Percentiles rank a stretch among this genome's conserved stretches.
Evolutionary conservation across 2,888 invertebrate species (phyloP).

Genomic region (Saturnia japonica): DNA sequence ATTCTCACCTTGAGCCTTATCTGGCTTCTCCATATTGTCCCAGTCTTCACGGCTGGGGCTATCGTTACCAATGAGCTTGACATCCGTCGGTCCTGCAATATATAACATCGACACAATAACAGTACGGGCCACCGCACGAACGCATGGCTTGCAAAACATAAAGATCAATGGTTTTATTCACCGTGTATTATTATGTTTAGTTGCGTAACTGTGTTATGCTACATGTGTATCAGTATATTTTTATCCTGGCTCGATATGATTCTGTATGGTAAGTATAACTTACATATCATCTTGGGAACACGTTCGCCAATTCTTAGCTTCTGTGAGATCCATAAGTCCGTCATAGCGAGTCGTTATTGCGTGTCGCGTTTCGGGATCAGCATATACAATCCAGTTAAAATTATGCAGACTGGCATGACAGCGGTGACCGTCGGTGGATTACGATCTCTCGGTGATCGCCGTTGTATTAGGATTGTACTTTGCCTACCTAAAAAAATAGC

Average conservation of each 20-base stretch:
- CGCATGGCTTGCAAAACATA: conserved; percentile 57
- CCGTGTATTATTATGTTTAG: conserved; percentile 34
- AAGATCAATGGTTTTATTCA: conserved; percentile 45
- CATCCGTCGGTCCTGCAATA: conserved; percentile 52
- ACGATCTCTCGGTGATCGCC: too few species aligned
- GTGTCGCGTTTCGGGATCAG: too few species aligned
- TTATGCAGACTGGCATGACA: too few species aligned
- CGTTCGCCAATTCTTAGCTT: too few species aligned
- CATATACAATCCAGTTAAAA: too few species aligned
- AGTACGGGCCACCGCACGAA: conserved; percentile 47
- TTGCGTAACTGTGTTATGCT: conserved; percentile 6
- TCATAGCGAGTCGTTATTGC: too few species aligned
- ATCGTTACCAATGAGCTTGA: conserved; percentile 43
- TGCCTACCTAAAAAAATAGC: too few species aligned
- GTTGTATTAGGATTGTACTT: too few species aligned
- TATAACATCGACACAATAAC: conserved; percentile 54
- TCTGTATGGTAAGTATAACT: too few species aligned
- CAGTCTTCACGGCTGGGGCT: conserved; percentile 30
- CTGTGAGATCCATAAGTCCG: too few species aligned
- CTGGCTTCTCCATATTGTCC: conserved; percentile 54
- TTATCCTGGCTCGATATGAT: not conserved
- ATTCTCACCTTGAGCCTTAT: conserved; percentile 35
- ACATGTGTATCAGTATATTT: not conserved
- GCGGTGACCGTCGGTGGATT: too few species aligned
- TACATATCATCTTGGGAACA: too few species aligned